Evolutionary conservation across 1,140 invertebrate genomes (phyloP).

Genomic region (Microplitis demolitor): DNA sequence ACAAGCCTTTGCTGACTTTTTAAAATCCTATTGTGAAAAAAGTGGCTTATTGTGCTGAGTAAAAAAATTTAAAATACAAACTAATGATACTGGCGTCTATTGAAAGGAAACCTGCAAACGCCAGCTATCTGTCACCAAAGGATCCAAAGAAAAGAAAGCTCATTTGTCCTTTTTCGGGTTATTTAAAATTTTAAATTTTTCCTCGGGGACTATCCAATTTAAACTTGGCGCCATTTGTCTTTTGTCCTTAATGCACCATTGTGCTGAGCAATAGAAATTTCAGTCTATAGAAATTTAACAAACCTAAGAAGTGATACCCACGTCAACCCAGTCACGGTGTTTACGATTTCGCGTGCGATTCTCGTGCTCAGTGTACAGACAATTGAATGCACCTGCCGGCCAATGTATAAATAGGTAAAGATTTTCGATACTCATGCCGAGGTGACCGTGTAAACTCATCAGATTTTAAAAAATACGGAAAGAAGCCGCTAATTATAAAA

Average conservation of each 20-base stretch:
- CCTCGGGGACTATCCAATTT: slow-evolving; percentile 26
- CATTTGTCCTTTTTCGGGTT: not conserved
- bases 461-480: not conserved
- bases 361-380: not conserved
- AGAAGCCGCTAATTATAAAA: slow-evolving; percentile 28
- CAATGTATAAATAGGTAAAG: not conserved
- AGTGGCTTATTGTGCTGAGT: too few species aligned
- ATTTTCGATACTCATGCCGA: slow-evolving; percentile 10
- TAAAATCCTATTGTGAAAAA: too few species aligned
- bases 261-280: not conserved
- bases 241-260: too few species aligned
- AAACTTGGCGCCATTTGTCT: slow-evolving; percentile 21
- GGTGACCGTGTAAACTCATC: not conserved
- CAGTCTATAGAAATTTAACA: not conserved
- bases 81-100: not conserved
- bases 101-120: slow-evolving; percentile 19
- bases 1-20: too few species aligned
- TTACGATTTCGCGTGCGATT: slow-evolving; percentile 1
- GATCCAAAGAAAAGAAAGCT: not conserved
- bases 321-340: slow-evolving; percentile 27
- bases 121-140: slow-evolving; percentile 21
- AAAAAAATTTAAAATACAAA: not conserved
- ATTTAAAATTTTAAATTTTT: not conserved
- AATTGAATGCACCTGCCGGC: slow-evolving; percentile 9
- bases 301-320: not conserved